Evolutionary conservation across 2,113 vertebrate species (phyloP), one percentile per base, ranked within the genome.

Genomic region (Parus major): DNA sequence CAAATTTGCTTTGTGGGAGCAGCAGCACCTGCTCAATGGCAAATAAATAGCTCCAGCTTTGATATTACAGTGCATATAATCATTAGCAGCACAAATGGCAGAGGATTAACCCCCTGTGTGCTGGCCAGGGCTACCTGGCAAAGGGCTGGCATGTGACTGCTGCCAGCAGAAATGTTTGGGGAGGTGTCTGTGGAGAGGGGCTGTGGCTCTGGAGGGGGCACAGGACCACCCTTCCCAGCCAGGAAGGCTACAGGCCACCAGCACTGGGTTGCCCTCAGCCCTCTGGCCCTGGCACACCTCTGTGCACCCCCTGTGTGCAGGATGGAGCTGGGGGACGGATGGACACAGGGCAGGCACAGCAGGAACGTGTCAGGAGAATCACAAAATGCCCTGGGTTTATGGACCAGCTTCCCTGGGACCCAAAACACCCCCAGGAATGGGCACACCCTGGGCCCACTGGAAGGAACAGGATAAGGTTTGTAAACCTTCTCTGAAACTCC

Each of bases 1-100:
- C 93, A 97, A 97, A 97, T 97, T 96, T 96, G 94, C 97, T 97
- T 96, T 97, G 93, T 96, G 96, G 96, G 95, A 93, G 93, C 96
- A 97, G 91, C 94, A 96, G 94, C 95, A 96, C 96, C 96, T 96
- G 94, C 95, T 97, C 96, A 69, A 94, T 79, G 94, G 89, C 95
- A 97, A 94, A 97, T 94, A 96, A 96, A 96, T 86, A 87, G 88
- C 84, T 92, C 27, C 83, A 82, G 92, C 94, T 94, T 96, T 90
- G 93, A 95, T 94, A 94, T 92, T 96, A 83, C 86, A 82, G 80
- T 46, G 77, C 85, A 85, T 90, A 90, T 78, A 95, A 95, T 83
- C 92, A 95, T 95, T 96, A 93, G 93, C 91, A 83, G 91, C 80
- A 70, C 65, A 64, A 78, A 92, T 33, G 47, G 86, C 80, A 90